Conservation (phyloP, 2,113 vertebrate genomes). For the Takifugu bimaculatus region DNA sequence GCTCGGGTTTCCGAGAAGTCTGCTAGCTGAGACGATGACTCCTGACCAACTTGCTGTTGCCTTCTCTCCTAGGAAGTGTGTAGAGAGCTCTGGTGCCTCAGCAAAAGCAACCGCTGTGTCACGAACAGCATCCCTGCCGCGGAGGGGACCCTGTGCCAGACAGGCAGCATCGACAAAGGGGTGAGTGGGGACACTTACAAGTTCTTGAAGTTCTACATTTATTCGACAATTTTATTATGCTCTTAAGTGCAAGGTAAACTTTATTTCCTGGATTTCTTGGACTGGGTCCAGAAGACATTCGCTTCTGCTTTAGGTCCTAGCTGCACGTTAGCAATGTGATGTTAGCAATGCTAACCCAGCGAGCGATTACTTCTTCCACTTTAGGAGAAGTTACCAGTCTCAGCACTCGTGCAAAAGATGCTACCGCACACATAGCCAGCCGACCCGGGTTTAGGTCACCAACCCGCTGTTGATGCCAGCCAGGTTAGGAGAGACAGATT, state of each 20-base stretch:
- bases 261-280: no score
- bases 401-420: conserved; percentile 45
- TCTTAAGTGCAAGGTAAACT: no score
- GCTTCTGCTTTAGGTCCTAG: no score
- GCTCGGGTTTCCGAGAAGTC: no score
- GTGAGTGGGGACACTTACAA: conserved; percentile 73
- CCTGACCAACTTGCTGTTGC: conserved; percentile 95
- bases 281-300: no score
- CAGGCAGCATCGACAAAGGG: conserved; percentile 95
- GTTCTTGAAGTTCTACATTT: background rate
- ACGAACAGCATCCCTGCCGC: conserved; percentile 98
- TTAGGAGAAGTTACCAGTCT: conserved; percentile 24
- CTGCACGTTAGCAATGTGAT: no score
- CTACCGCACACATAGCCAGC: conserved; percentile 24
- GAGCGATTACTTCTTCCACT: conserved; percentile 9
- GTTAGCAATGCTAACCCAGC: background rate
- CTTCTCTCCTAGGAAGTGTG: conserved; percentile 99
- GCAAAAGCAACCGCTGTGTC: conserved; percentile 99
- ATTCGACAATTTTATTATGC: no score
- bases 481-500: conserved; percentile 78
- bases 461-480: conserved; percentile 68
- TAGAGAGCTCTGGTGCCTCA: conserved; percentile 99
- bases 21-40: conserved; percentile 54
- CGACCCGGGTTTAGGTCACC: conserved; percentile 64
- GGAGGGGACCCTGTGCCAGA: conserved; percentile 95